A percentile compares a stretch with the other conserved stretches of the same genome.
phyloP scores from a whole-genome alignment of 1,140 invertebrate species.

The Trissolcus basalis region DNA sequence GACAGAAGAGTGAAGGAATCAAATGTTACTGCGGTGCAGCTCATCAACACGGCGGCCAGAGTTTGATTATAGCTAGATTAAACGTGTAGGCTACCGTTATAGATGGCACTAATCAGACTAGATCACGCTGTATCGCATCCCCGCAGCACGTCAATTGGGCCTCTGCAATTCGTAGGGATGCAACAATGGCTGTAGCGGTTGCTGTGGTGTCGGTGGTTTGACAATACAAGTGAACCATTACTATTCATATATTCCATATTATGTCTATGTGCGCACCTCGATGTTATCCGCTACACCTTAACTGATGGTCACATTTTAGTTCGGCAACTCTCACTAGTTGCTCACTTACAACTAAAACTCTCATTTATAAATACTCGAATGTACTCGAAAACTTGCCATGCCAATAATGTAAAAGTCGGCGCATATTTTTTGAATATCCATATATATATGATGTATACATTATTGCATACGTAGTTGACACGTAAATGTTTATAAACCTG shows the following conservation, averaged over 20 bases:
- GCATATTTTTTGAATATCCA: no score
- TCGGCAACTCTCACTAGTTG: slow-evolving; percentile 18
- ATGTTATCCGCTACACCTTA: slow-evolving; percentile 24
- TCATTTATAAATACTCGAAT: no score
- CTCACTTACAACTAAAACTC: not conserved
- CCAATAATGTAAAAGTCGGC: no score
- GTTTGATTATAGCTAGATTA: slow-evolving; percentile 66
- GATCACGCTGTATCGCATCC: slow-evolving; percentile 69
- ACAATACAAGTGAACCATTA: slow-evolving; percentile 70
- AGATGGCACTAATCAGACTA: slow-evolving; percentile 75
- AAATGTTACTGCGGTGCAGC: slow-evolving; percentile 30
- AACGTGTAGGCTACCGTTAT: slow-evolving; percentile 65
- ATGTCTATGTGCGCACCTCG: slow-evolving; percentile 57
- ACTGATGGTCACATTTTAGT: slow-evolving; percentile 5
- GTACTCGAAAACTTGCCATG: no score
- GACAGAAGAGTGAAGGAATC: slow-evolving; percentile 25
- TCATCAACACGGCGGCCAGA: slow-evolving; percentile 49
- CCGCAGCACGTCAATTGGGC: slow-evolving; percentile 67
- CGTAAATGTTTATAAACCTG: no score
- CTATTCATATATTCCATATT: slow-evolving; percentile 77
- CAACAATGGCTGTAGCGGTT: slow-evolving; percentile 42
- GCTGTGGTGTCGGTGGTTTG: slow-evolving; percentile 61
- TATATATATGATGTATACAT: no score
- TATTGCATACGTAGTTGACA: no score
- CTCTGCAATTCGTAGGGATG: slow-evolving; percentile 41